phyloP scores from a whole-genome alignment of 2,797 vertebrate genomes.

The Hephaestus fuliginosus region DNA sequence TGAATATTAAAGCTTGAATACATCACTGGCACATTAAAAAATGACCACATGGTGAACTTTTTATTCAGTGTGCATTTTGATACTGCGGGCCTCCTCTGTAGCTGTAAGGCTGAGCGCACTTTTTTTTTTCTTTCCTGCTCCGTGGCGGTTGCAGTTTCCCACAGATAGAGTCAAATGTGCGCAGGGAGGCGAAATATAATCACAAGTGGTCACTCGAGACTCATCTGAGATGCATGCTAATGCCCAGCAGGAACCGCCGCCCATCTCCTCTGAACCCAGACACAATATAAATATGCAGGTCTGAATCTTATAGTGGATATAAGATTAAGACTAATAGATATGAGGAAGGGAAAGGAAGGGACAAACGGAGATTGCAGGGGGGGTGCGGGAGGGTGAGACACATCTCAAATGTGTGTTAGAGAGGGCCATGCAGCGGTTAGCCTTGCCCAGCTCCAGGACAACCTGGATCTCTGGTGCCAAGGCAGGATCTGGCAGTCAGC shows the following conservation, averaged over 20 bases:
- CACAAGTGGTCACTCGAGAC: neutral
- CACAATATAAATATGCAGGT: neutral
- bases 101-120: neutral
- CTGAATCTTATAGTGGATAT: neutral
- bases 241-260: neutral
- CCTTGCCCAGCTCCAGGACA: slow-evolving; percentile 54
- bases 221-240: neutral
- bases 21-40: neutral
- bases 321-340: neutral
- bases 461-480: slow-evolving; percentile 43
- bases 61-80: neutral
- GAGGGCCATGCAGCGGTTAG: slow-evolving; percentile 52
- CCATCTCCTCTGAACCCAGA: neutral
- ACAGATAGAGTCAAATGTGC: slow-evolving; percentile 19
- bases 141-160: neutral
- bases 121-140: neutral
- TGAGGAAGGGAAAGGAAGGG: neutral
- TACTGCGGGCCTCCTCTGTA: neutral
- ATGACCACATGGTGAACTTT: neutral
- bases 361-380: slow-evolving; percentile 1
- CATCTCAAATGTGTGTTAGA: slow-evolving; percentile 20
- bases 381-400: neutral
- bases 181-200: slow-evolving; percentile 14
- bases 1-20: slow-evolving; percentile 4
- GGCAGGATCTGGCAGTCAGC: slow-evolving; percentile 68